Base-by-base conservation (phyloP, 2,113 vertebrate species). In the Acanthochromis polyacanthus region DNA sequence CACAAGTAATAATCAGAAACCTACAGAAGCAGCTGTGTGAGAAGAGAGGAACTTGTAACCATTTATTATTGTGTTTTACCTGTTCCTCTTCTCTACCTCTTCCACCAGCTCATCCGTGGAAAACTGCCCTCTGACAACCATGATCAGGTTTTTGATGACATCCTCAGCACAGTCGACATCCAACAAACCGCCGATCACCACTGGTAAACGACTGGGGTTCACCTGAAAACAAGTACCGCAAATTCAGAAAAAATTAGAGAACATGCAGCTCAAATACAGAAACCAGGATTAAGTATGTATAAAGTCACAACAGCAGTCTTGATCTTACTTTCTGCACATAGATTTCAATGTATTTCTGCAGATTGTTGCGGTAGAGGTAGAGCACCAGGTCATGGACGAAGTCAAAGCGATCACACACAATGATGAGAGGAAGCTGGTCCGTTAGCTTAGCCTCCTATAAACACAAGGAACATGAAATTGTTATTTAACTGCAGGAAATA, bases 271-370 rank as follows among this genome's bases (percentile, higher is more conserved):
- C 19, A 55, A 20, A 45, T 43, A 52, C 52, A 15, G 0, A 64
- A 12, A 57, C 6, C 6, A 14, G 38, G 38, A 28, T 28, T 25
- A 25, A 32, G 5, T 22, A 1, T 16, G 20, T 28, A 7, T 52
- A 9, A 6, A 30, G 30, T 30, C 30, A 30, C 30, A 30, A 1
- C 30, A 30, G 1, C 30, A 10, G 58, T 17, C 8, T 22, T 8
- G 6, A 50, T 48, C 80, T 84, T 89, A 98, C 97, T 94, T 98
- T 99, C 89, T 98, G 97, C 4, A 99, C 96, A 0, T 98, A 98
- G 77, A 98, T 97, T 88, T 99, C 97, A 0, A 98, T 98, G 90
- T 98, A 99, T 81, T 97, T 99, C 93, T 98, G 97, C n/a, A 99
- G 92, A 85, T 90, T 97, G 93, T 97, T 98, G 71, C 94, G 95